A percentile compares a stretch with the other conserved stretches of the same genome.
phyloP scores from a whole-genome alignment of 2,113 vertebrate species.

The Anser brachyrhynchus region DNA sequence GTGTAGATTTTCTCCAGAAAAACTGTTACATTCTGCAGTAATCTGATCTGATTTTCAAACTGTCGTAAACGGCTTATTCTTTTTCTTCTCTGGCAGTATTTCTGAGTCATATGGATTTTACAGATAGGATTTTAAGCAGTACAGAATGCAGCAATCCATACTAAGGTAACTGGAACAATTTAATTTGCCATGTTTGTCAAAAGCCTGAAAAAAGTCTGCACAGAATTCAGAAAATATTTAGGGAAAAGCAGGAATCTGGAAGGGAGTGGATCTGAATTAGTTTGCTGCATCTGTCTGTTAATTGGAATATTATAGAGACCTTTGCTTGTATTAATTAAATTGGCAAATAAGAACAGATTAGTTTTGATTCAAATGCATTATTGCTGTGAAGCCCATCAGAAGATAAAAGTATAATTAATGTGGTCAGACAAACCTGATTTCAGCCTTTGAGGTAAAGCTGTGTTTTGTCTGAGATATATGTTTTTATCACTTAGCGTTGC shows the following conservation, averaged over 20 bases:
- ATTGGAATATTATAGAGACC: not conserved
- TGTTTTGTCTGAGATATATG: not conserved
- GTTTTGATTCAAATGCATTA: not conserved
- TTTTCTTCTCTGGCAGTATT: not conserved
- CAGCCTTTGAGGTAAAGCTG: not conserved
- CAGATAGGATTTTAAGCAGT: constrained; percentile 11
- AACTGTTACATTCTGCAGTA: not conserved
- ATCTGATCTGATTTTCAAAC: constrained; percentile 19
- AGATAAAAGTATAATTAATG: not conserved
- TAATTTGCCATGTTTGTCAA: constrained; percentile 21
- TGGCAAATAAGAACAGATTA: not conserved
- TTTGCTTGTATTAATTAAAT: not conserved
- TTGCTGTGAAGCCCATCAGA: not conserved
- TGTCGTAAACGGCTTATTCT: not conserved
- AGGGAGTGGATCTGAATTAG: not conserved
- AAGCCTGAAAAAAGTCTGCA: not conserved
- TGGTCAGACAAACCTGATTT: not conserved
- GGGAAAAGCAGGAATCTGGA: not conserved
- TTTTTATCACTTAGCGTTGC: not conserved
- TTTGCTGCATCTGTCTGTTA: not conserved
- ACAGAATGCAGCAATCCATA: not conserved
- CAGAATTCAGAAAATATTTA: not conserved
- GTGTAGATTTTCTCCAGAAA: not conserved
- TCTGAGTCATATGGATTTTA: not conserved
- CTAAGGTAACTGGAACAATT: not conserved